Percentiles rank a stretch among this genome's conserved stretches.
Conservation (phyloP, 2,888 invertebrate species). For the Dorcus parallelipipedus region DNA sequence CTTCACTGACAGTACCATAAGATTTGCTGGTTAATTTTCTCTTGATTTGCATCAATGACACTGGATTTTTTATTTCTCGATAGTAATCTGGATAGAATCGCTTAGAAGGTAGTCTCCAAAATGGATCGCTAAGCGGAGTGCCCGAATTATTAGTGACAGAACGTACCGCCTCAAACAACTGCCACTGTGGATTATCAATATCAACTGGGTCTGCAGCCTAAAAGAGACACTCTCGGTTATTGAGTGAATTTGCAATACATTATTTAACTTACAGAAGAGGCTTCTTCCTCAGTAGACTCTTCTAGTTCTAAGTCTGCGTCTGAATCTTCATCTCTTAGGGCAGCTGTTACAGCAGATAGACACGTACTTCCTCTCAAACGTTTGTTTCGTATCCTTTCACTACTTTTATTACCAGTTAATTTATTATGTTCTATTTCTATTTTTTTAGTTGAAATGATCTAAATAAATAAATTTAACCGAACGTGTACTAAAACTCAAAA, state of each 20-base stretch:
- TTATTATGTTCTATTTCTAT: slow-evolving; percentile 72
- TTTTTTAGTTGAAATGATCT: slow-evolving; percentile 65
- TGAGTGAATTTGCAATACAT: background rate
- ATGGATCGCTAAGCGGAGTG: slow-evolving; percentile 84
- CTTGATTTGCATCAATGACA: slow-evolving; percentile 89
- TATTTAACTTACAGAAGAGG: slow-evolving; percentile 26
- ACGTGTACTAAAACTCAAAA: background rate
- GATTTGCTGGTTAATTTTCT: slow-evolving; percentile 77
- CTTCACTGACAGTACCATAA: slow-evolving; percentile 81
- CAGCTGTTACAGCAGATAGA: slow-evolving; percentile 59
- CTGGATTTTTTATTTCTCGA: slow-evolving; percentile 92
- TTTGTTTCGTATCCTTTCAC: slow-evolving; percentile 67
- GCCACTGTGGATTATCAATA: slow-evolving; percentile 82
- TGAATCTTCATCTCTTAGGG: slow-evolving; percentile 61
- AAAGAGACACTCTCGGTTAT: slow-evolving; percentile 34
- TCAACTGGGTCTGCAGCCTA: slow-evolving; percentile 37
- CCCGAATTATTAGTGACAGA: slow-evolving; percentile 63
- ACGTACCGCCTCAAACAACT: slow-evolving; percentile 80
- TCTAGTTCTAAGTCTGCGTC: slow-evolving; percentile 60
- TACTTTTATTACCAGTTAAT: slow-evolving; percentile 60
- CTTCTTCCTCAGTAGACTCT: slow-evolving; percentile 46
- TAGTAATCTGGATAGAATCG: slow-evolving; percentile 96
- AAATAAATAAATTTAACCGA: slow-evolving; percentile 18
- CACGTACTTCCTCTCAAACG: slow-evolving; percentile 53
- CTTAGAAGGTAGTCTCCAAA: slow-evolving; percentile 88